A percentile compares a stretch with the other conserved stretches of the same genome.
Conservation (phyloP, 2,113 vertebrate genomes). For the Regulus satrapa region DNA sequence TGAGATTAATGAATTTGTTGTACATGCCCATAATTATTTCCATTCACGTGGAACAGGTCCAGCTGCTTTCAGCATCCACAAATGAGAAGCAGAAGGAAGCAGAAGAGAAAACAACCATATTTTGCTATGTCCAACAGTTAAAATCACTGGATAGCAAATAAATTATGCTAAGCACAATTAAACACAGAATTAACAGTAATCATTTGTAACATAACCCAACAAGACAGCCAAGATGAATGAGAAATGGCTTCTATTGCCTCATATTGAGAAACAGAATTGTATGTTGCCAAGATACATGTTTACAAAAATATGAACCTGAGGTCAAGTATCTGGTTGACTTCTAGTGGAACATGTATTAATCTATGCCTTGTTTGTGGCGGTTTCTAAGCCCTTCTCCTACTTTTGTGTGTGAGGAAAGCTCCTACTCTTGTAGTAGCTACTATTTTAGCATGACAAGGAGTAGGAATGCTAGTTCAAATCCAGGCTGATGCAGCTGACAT, state of each 20-base stretch:
- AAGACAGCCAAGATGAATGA: conserved; percentile 45
- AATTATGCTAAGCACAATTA: conserved; percentile 66
- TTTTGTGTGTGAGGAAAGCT: background rate
- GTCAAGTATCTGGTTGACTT: conserved; percentile 35
- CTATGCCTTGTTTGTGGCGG: background rate
- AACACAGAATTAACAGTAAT: conserved; percentile 61
- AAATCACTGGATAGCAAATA: conserved; percentile 48
- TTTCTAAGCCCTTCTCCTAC: background rate
- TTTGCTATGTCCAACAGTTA: conserved; percentile 58
- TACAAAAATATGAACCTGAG: conserved; percentile 31
- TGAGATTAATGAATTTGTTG: conserved; percentile 37
- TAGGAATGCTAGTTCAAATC: background rate
- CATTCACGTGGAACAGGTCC: conserved; percentile 59
- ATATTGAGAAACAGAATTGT: background rate
- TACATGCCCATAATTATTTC: conserved; percentile 43
- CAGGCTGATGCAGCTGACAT: background rate
- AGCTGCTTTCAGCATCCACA: conserved; percentile 63
- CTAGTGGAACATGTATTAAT: background rate
- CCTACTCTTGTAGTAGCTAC: background rate
- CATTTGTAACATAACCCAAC: conserved; percentile 52
- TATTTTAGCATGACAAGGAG: background rate
- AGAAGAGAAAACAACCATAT: conserved; percentile 36
- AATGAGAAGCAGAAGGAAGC: conserved; percentile 58
- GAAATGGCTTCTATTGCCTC: background rate
- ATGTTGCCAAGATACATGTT: conserved; percentile 37